Conservation (phyloP, 2,797 vertebrate genomes). For the Ctenosaura bakeri region DNA sequence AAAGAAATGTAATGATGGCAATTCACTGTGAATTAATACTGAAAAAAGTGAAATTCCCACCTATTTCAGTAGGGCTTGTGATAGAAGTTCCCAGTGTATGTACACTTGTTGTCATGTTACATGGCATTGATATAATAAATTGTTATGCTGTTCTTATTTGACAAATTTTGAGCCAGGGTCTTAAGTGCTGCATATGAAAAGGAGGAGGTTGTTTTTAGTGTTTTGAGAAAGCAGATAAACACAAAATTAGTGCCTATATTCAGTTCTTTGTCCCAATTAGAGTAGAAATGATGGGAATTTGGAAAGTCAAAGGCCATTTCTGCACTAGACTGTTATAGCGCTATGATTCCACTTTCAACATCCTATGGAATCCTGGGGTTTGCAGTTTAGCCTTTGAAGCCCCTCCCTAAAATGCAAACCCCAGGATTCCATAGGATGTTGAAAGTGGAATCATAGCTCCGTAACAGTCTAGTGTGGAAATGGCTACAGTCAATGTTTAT, state of each 20-base stretch:
- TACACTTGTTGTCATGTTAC: constrained; percentile 42
- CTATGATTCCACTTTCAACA: too few species aligned
- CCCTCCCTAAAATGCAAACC: too few species aligned
- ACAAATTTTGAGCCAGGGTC: not conserved
- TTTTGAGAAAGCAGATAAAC: not conserved
- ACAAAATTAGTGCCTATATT: not conserved
- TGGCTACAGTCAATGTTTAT: too few species aligned
- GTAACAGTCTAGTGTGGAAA: too few species aligned
- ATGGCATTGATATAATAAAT: not conserved
- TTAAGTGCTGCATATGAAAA: not conserved
- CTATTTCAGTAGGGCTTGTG: not conserved
- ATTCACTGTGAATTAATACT: not conserved
- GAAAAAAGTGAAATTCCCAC: not conserved
- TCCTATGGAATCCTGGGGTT: too few species aligned
- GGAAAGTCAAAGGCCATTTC: too few species aligned
- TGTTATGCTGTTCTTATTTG: fast-evolving
- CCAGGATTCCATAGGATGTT: too few species aligned
- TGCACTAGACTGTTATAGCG: too few species aligned
- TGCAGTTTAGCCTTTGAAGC: too few species aligned
- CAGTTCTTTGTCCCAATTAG: not conserved
- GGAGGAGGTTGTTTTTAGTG: not conserved
- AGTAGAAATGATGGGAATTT: not conserved
- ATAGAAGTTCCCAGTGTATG: not conserved
- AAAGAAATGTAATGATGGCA: constrained; percentile 24
- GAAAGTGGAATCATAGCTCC: too few species aligned